phyloP scores from a whole-genome alignment of 2,888 invertebrate species.

The Aporophyla nigra region DNA sequence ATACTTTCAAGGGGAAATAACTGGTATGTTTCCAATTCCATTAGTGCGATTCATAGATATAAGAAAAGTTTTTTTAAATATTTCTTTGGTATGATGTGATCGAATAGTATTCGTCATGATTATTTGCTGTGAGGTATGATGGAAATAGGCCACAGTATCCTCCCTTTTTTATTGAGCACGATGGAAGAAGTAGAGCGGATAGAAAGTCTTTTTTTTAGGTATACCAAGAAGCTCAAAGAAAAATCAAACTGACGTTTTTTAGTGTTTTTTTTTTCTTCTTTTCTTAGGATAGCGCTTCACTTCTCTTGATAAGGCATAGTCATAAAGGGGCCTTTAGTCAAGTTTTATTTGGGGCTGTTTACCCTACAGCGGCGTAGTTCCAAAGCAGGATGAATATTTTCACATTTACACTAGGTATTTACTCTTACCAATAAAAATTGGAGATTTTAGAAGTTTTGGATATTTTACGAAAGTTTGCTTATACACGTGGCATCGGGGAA shows the following conservation, averaged over 20 bases:
- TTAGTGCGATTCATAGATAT: neutral
- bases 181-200: neutral
- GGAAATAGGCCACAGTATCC: neutral
- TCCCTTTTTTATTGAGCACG: too few species aligned
- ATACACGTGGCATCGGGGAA: neutral
- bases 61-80: too few species aligned
- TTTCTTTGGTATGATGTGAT: neutral
- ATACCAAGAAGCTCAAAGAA: too few species aligned
- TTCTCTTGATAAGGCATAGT: neutral
- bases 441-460: neutral
- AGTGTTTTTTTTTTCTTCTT: neutral
- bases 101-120: neutral
- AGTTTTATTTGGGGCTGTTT: neutral
- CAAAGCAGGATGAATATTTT: too few species aligned
- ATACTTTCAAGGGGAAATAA: constrained; percentile 25
- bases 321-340: neutral
- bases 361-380: too few species aligned
- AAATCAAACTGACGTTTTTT: too few species aligned
- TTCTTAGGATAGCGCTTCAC: neutral
- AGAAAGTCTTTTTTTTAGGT: neutral
- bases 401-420: neutral
- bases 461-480: neutral
- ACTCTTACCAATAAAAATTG: neutral
- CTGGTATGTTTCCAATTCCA: constrained; percentile 31
- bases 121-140: neutral